phyloP scores from a whole-genome alignment of 2,888 invertebrate genomes.

The Leptura quadrifasciata region DNA sequence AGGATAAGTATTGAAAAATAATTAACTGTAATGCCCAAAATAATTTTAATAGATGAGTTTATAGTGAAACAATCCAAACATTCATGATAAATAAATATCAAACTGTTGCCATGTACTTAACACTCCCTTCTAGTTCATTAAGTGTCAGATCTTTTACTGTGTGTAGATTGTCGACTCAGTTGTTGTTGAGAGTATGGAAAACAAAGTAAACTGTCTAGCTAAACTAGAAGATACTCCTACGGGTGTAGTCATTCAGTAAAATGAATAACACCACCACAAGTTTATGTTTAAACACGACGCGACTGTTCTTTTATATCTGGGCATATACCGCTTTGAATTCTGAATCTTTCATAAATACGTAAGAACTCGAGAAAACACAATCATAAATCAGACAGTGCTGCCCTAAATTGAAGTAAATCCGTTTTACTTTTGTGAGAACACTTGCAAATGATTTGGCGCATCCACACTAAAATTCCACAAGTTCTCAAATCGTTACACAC shows the following conservation, averaged over 20 bases:
- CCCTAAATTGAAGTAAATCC: background rate
- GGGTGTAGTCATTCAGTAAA: conserved; percentile 34
- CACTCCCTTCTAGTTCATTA: background rate
- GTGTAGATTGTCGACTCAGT: no score
- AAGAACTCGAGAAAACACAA: conserved; percentile 1
- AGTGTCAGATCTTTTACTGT: conserved; percentile 5
- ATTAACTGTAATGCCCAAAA: no score
- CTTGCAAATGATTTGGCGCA: background rate
- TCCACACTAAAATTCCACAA: no score
- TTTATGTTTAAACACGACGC: conserved; percentile 29
- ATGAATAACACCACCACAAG: conserved; percentile 26
- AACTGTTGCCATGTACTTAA: background rate
- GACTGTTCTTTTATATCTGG: conserved; percentile 10
- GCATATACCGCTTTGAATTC: conserved; percentile 23
- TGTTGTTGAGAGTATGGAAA: conserved; percentile 32
- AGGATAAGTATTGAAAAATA: no score
- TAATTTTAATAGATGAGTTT: background rate
- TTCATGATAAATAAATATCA: background rate
- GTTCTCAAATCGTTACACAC: no score
- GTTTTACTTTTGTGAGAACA: background rate
- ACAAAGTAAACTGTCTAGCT: conserved; percentile 36
- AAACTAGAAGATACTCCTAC: conserved; percentile 38
- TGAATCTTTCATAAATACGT: conserved; percentile 37
- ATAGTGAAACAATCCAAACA: background rate
- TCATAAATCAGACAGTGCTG: background rate